These are phyloP conservation scores for Morone chrysops DNA, from an alignment of 2,113 vertebrate species.

Conservation along the genomic window DNA sequence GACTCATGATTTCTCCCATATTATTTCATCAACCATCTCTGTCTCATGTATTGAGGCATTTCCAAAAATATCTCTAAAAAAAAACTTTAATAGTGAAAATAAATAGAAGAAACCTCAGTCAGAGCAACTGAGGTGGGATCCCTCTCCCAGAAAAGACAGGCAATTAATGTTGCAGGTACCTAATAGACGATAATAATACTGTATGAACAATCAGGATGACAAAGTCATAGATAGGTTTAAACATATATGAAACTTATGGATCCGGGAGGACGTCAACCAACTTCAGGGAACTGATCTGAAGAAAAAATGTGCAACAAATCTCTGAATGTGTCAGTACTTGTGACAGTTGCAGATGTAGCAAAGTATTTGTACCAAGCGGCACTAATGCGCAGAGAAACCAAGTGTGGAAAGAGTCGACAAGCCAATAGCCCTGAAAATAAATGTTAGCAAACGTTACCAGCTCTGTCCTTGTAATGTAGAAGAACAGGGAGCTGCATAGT, in stretches of 20 bases:
- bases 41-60: no score
- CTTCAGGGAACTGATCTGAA: no score
- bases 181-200: no score
- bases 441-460: neutral
- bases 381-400: neutral
- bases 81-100: no score
- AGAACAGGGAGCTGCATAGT: neutral
- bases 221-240: no score
- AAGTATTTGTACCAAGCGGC: neutral
- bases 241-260: no score
- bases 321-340: slow-evolving; percentile 13
- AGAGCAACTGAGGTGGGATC: neutral
- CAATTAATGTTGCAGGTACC: no score
- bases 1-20: neutral
- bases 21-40: neutral
- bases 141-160: no score
- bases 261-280: no score
- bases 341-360: neutral
- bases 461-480: neutral
- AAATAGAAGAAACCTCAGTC: neutral
- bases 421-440: slow-evolving; percentile 19
- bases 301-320: neutral
- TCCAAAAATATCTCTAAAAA: no score
- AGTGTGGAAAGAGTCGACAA: slow-evolving; percentile 19
- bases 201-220: no score